phyloP scores from a whole-genome alignment of 2,888 invertebrate genomes.

The Tuberolachnus salignus region DNA sequence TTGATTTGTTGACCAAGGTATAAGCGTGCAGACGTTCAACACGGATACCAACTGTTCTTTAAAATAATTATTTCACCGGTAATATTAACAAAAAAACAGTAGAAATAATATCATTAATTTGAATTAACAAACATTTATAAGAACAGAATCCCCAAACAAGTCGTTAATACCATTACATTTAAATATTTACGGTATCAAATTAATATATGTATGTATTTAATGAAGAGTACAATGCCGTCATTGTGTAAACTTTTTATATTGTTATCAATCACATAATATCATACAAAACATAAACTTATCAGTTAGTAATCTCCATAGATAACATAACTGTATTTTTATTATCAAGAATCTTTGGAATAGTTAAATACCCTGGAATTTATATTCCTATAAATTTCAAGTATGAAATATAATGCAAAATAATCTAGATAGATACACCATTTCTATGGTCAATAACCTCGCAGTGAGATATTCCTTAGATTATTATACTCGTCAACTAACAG shows the following conservation, averaged over 20 bases:
- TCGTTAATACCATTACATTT: background rate
- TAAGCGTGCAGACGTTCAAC: conserved; percentile 30
- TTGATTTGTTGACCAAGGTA: conserved; percentile 31
- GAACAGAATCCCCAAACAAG: background rate
- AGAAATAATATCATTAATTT: background rate
- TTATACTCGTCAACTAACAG: too few relatives aligned
- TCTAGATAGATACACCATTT: too few relatives aligned
- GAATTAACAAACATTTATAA: background rate
- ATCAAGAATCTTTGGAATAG: too few relatives aligned
- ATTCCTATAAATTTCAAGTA: too few relatives aligned
- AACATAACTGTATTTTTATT: too few relatives aligned
- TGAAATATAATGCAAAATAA: too few relatives aligned
- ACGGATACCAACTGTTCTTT: conserved; percentile 20
- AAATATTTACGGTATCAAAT: too few relatives aligned
- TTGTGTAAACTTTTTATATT: background rate
- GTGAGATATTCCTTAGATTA: too few relatives aligned
- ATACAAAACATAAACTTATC: background rate
- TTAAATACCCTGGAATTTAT: too few relatives aligned
- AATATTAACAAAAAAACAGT: background rate
- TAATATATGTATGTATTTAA: background rate
- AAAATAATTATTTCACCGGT: conserved; percentile 20
- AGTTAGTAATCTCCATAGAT: background rate
- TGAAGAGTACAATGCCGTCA: background rate
- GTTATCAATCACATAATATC: too few relatives aligned
- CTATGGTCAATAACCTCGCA: too few relatives aligned